Percentiles rank a stretch among this genome's conserved stretches.
These are phyloP conservation scores for Siniperca obscura DNA, from an alignment of 2,797 vertebrate species.

Conservation along the genomic window DNA sequence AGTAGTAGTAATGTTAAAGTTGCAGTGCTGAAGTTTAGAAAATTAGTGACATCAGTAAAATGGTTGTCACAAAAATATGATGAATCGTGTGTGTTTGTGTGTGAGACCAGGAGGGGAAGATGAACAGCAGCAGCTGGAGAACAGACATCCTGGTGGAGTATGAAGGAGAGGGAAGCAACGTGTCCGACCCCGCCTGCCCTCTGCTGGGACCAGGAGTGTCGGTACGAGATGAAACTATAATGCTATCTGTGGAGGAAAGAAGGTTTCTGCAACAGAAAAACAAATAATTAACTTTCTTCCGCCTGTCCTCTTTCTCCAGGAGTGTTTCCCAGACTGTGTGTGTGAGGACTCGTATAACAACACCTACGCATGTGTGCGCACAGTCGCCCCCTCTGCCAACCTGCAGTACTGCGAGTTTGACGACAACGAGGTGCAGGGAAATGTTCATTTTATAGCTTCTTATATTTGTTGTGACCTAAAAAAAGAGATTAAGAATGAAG, in stretches of 20 bases:
- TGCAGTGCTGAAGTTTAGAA: neutral
- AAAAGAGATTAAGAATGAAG: neutral
- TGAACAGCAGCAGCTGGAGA: conserved; percentile 90
- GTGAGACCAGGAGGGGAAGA: conserved; percentile 83
- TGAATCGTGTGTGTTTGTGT: neutral
- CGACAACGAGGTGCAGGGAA: conserved; percentile 89
- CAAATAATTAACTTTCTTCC: no score
- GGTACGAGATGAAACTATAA: conserved; percentile 52
- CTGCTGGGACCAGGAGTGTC: conserved; percentile 93
- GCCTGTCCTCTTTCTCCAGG: conserved; percentile 73
- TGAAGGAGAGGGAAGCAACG: conserved; percentile 93
- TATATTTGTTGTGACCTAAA: neutral
- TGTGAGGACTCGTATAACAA: conserved; percentile 98
- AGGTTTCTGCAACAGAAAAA: neutral
- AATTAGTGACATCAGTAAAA: neutral
- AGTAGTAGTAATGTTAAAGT: neutral
- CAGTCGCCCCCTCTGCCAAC: conserved; percentile 85
- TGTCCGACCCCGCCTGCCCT: conserved; percentile 92
- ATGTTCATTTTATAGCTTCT: neutral
- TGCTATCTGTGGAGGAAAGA: rapidly evolving
- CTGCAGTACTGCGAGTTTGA: conserved; percentile 99
- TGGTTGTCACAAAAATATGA: neutral
- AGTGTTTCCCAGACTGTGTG: conserved; percentile 98
- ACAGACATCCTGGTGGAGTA: conserved; percentile 96
- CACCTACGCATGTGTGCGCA: conserved; percentile 96